Evolutionary conservation across 2,797 vertebrate species (phyloP), one percentile per base, ranked within the genome.

Genomic region (Sparus aurata): DNA sequence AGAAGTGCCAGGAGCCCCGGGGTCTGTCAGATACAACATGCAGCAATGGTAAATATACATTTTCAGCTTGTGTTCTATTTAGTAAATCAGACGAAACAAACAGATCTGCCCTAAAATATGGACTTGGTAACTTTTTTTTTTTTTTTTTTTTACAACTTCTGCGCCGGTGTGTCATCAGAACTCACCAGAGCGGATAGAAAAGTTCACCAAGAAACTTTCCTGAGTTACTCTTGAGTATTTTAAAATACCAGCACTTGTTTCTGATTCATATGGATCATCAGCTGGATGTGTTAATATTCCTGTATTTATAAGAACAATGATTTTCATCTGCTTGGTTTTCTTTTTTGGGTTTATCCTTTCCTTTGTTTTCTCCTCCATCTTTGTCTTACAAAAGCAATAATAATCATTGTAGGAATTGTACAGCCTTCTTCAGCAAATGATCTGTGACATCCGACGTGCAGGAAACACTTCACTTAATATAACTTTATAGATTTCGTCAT

Each of bases 21-120:
- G 87, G 85, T 94, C 92, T 92, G 89, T 93, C 88, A 90, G 79
- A 93, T 75, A 93, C 93, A 94, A 92, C 93, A 96, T 96, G 95
- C 95, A 94, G 91, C 93, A 91, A 96, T 96, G 95, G 95, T 96
- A 94, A 96, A 93, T 95, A 93, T 93, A 45, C 80, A 41, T 85
- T 85, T 79, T 73, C 38, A 80, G 41, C 65, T 79, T 58, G 43
- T 62, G 54, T 16, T 60, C 63, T 63, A 41, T 66, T 12, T 6
- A 47, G 1, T 69, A 58, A 55, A 64, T 41, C 22, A 65, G 3
- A 52, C 22, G n/a, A 69, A 60, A 69, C 38, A 67, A 20, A 17
- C 15, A n/a, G n/a, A 12, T 49, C 16, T 5, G 18, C 5, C 38
- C 27, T 18, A 10, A 60, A 58, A 38, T 18, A 46, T 17, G 30